Percentiles rank a stretch among this genome's conserved stretches.
Evolutionary conservation across 2,888 invertebrate species (phyloP).

Genomic region (Melinopterus prodromus): DNA sequence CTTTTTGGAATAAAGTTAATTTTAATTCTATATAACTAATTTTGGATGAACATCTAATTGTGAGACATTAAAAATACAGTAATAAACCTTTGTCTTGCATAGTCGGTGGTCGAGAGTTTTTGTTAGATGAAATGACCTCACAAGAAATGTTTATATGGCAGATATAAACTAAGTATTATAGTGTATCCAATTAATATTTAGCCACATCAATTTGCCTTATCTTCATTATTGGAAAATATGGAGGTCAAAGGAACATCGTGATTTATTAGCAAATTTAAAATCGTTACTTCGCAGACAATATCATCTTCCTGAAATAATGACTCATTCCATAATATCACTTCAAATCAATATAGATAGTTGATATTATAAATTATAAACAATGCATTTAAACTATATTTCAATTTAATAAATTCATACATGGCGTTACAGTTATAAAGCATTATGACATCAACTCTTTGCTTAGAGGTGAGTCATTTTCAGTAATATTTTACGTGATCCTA

Average conservation of each 20-base stretch:
- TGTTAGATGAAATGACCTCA: not conserved
- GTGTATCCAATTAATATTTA: not conserved
- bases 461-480: not conserved
- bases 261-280: not conserved
- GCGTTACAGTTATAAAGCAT: no score
- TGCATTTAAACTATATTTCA: no score
- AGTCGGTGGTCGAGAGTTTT: not conserved
- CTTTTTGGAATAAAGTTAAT: no score
- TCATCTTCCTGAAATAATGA: not conserved
- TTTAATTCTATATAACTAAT: no score
- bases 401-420: no score
- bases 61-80: no score
- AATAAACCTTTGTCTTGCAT: no score
- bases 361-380: no score
- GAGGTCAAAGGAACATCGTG: not conserved
- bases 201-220: not conserved
- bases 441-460: not conserved
- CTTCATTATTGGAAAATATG: not conserved
- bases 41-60: no score
- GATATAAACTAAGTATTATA: not conserved
- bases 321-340: no score
- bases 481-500: not conserved
- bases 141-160: not conserved
- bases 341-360: no score
- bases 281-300: not conserved